These are phyloP conservation scores for Ecdyonurus torrentis DNA, from an alignment of 2,888 invertebrate species.

Conservation along the genomic window DNA sequence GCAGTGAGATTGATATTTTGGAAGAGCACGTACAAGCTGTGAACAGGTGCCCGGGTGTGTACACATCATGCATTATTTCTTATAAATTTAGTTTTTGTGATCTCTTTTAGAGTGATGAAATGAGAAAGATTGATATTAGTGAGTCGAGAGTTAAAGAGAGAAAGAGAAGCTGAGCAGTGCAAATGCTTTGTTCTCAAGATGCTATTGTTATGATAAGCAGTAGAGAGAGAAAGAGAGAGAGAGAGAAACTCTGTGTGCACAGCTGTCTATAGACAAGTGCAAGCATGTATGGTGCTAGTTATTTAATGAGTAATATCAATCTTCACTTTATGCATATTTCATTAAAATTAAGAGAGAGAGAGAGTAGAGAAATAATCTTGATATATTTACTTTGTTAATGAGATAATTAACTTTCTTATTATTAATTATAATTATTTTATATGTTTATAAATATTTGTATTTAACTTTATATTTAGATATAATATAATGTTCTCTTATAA, in stretches of 20 bases:
- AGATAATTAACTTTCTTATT: neutral
- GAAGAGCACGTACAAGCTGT: no score
- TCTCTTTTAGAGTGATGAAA: no score
- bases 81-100: no score
- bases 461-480: neutral
- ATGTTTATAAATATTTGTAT: neutral
- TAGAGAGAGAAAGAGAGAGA: neutral
- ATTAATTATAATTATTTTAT: neutral
- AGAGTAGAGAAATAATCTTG: neutral
- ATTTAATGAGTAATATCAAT: neutral
- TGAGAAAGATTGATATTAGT: no score
- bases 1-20: no score
- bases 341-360: no score
- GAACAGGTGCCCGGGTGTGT: no score
- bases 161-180: no score
- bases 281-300: neutral
- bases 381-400: neutral
- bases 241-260: neutral
- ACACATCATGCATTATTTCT: no score
- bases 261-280: neutral
- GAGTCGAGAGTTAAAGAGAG: no score
- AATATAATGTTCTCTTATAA: no score
- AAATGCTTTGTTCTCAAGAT: neutral
- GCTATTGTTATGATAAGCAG: neutral
- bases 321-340: neutral